Base-by-base conservation (phyloP, 37 sponge, comb jelly and placozoan genomes). In the Theonella swinhoei region DNA sequence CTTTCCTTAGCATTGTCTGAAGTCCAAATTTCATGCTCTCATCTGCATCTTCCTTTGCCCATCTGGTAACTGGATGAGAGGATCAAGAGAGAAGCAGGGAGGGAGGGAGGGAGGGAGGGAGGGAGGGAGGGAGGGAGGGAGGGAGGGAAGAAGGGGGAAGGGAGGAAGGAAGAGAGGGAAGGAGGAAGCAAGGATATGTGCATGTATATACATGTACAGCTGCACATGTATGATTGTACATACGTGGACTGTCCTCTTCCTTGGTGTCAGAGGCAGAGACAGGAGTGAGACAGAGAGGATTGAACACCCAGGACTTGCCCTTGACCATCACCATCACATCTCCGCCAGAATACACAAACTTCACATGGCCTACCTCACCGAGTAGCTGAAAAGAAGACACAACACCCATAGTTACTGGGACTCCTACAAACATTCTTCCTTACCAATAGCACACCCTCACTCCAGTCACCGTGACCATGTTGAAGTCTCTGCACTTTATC, bases 381-480 rank as follows among this genome's bases (percentile, higher is more conserved):
- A 93, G 68, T 20, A 78, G 75, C 92, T 92, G 76, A 19, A n/a
- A 3, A 1, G 34, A 32, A 66, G 22, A 17, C 19, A 59, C 32
- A 35, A 73, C 7, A 22, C 9, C 11, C 24, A 17, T 33, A 20
- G 9, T 28, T 73, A 9, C 39, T 7, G 7, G 8, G 14, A 64
- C 9, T 17, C 62, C 41, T 30, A 39, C 39, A 8, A 40, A 4
- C 7, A 2, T 2, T 24, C 2, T 3, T 72, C 71, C 84, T 78
- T 69, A 87, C 91, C 62, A 74, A 25, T 22, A 80, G 89, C 80
- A 89, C 85, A 59, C 82, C 87, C 29, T 85, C 78, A 33, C 77
- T 81, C 94, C 94, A 94, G 17, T 80, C 94, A 24, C 94, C 94
- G 61, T 94, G 94, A 3, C 88, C 88, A 37, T 94, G 72, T 77